A percentile compares a stretch with the other conserved stretches of the same genome.
phyloP scores from a whole-genome alignment of 2,797 vertebrate species.

The Bucorvus abyssinicus region DNA sequence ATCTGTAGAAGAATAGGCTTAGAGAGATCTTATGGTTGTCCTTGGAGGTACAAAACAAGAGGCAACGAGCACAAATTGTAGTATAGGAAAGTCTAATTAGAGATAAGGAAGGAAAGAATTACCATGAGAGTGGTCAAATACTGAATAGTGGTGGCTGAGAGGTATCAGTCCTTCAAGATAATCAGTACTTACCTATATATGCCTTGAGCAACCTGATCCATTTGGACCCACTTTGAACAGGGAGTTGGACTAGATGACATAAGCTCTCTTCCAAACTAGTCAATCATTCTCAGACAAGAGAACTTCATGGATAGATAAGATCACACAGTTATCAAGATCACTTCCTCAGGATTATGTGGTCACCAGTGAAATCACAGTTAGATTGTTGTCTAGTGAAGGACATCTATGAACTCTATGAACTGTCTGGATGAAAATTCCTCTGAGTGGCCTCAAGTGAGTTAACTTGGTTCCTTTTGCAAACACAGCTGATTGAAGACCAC shows the following conservation, averaged over 20 bases:
- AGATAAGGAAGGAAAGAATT: background rate
- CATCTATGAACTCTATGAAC: background rate
- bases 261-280: background rate
- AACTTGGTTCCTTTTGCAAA: background rate
- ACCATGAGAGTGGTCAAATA: background rate
- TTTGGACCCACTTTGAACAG: background rate
- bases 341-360: background rate
- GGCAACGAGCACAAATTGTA: background rate
- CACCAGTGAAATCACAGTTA: background rate
- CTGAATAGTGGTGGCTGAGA: background rate
- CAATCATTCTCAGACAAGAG: background rate
- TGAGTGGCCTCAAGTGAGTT: background rate
- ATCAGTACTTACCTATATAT: background rate
- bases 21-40: background rate
- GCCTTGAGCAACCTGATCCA: background rate
- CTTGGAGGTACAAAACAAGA: background rate
- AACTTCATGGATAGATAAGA: background rate
- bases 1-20: background rate
- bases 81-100: background rate
- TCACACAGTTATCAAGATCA: background rate
- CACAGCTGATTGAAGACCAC: background rate
- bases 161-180: background rate
- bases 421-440: background rate
- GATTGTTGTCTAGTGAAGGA: background rate
- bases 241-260: background rate